These are phyloP conservation scores for Serrognathus titanus DNA, from an alignment of 2,888 invertebrate genomes.

Conservation along the genomic window DNA sequence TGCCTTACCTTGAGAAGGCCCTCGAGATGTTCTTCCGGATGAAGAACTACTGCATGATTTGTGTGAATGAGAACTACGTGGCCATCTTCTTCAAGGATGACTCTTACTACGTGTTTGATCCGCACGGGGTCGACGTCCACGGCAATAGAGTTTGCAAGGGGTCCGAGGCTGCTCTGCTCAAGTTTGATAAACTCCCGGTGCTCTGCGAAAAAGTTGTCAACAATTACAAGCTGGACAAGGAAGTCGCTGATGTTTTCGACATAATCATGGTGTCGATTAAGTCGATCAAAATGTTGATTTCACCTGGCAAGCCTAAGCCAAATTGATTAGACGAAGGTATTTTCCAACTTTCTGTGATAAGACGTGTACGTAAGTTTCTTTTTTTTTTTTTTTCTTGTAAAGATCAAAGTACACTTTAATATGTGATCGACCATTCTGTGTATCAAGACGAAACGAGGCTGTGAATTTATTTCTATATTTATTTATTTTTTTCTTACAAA, in stretches of 20 bases:
- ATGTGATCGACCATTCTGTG: too few species aligned
- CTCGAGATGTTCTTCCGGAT: slow-evolving; percentile 58
- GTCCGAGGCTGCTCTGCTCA: slow-evolving; percentile 26
- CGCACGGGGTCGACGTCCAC: slow-evolving; percentile 54
- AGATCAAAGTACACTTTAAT: too few species aligned
- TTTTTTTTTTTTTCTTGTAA: too few species aligned
- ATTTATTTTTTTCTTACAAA: too few species aligned
- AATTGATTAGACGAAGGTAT: too few species aligned
- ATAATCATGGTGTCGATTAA: slow-evolving; percentile 29
- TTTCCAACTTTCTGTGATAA: too few species aligned
- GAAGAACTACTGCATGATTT: slow-evolving; percentile 55
- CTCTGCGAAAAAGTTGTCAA: slow-evolving; percentile 35
- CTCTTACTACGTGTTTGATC: slow-evolving; percentile 61
- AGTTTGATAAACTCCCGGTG: slow-evolving; percentile 29
- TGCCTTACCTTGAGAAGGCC: slow-evolving; percentile 37
- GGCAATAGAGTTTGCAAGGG: slow-evolving; percentile 36
- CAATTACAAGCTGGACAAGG: slow-evolving; percentile 32
- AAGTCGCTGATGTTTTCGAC: slow-evolving; percentile 11
- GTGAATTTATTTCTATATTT: too few species aligned
- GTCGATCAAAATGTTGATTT: slow-evolving; percentile 20
- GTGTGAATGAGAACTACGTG: slow-evolving; percentile 52
- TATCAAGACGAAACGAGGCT: too few species aligned
- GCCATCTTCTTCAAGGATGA: slow-evolving; percentile 54
- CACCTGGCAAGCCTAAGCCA: too few species aligned
- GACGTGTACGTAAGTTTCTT: too few species aligned